Percentiles rank a stretch among this genome's conserved stretches.
Conservation (phyloP, 1,140 invertebrate genomes). For the Meloidogyne floridensis region DNA sequence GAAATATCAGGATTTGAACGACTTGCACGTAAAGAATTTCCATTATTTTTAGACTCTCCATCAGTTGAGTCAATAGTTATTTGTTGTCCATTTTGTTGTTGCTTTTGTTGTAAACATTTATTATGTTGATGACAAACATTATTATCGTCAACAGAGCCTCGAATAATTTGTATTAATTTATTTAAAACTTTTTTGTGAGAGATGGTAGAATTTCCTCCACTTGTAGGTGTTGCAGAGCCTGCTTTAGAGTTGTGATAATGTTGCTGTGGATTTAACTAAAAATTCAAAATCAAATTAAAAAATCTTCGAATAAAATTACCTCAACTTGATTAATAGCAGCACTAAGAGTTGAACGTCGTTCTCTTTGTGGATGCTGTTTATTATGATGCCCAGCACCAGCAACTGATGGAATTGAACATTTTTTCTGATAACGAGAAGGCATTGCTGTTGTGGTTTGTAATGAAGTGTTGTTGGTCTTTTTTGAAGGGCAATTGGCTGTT, state of each 20-base stretch:
- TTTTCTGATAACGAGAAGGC: conserved; percentile 49
- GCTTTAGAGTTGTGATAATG: background rate
- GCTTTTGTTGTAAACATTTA: background rate
- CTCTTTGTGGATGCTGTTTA: background rate
- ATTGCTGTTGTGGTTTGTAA: background rate
- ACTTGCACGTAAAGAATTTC: conserved; percentile 55
- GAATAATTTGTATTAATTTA: conserved; percentile 49
- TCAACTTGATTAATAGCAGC: conserved; percentile 18
- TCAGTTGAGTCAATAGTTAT: conserved; percentile 36
- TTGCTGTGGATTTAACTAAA: background rate
- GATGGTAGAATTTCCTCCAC: conserved; percentile 46
- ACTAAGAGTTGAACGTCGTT: conserved; percentile 28
- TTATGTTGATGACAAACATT: background rate
- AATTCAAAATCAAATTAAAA: background rate
- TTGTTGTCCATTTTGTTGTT: conserved; percentile 8
- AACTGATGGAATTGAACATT: conserved; percentile 29
- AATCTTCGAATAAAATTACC: background rate
- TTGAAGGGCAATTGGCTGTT: background rate
- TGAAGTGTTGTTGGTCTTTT: background rate
- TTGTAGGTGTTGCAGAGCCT: conserved; percentile 27
- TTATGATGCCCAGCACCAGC: background rate
- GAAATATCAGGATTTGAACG: conserved; percentile 65
- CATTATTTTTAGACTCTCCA: conserved; percentile 35
- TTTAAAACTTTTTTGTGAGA: conserved; percentile 56
- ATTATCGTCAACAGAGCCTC: conserved; percentile 29